phyloP scores from a whole-genome alignment of 2,113 vertebrate species.

The Hypocryptadius cinnamomeus region DNA sequence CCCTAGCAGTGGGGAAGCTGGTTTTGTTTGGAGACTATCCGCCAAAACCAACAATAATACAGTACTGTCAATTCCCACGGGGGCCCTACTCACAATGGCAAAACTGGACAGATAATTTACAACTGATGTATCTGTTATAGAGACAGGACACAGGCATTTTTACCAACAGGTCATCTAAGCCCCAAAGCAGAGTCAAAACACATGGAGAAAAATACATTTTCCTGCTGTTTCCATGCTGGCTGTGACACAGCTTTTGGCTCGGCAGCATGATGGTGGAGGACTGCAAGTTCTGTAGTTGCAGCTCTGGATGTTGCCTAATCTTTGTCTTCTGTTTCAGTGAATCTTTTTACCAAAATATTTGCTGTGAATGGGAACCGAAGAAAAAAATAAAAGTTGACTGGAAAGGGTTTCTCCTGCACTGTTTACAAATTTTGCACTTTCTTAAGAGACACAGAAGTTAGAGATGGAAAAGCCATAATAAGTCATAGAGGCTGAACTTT shows the following conservation, averaged over 20 bases:
- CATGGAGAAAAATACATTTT: background rate
- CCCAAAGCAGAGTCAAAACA: background rate
- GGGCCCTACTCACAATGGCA: background rate
- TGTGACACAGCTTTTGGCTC: background rate
- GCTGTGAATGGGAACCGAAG: background rate
- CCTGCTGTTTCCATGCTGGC: background rate
- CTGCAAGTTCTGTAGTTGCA: background rate
- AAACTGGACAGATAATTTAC: constrained; percentile 10
- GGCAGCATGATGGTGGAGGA: background rate
- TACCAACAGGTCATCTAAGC: constrained; percentile 1
- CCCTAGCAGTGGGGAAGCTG: background rate
- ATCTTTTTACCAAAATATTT: constrained; percentile 10
- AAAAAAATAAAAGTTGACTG: background rate
- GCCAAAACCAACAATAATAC: background rate
- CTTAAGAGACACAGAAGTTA: background rate
- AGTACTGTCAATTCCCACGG: background rate
- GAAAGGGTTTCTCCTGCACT: background rate
- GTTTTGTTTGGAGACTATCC: background rate
- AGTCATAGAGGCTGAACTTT: background rate
- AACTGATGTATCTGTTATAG: constrained; percentile 6
- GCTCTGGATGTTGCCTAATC: background rate
- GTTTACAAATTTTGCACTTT: constrained; percentile 3
- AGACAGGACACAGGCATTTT: constrained; percentile 16
- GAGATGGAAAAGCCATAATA: constrained; percentile 18
- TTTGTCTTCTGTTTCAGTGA: background rate